Evolutionary conservation across 2,888 invertebrate species (phyloP).

Genomic region (Blastobasis lacticolella): DNA sequence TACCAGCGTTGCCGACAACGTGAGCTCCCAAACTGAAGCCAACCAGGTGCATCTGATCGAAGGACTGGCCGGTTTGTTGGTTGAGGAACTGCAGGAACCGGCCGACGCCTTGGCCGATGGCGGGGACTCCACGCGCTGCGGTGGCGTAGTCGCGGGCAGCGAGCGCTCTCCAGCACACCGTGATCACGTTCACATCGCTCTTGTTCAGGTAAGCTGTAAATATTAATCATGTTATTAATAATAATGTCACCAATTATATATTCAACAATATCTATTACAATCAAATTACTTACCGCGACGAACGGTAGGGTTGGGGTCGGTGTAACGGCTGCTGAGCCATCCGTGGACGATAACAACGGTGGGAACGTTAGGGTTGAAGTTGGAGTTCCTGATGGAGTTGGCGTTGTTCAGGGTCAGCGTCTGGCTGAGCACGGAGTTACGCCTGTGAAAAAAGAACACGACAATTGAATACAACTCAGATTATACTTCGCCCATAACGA

Average conservation of each 20-base stretch:
- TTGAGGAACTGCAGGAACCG: constrained; percentile 14
- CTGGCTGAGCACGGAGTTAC: no score
- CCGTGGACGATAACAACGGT: constrained; percentile 17
- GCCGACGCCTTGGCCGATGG: constrained; percentile 35
- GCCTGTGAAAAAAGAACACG: no score
- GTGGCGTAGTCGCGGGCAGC: constrained; percentile 32
- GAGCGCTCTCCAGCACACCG: constrained; percentile 38
- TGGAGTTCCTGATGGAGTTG: constrained; percentile 26
- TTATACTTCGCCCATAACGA: no score
- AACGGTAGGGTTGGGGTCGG: constrained; percentile 21
- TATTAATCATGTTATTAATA: constrained; percentile 14
- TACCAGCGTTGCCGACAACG: constrained; percentile 30
- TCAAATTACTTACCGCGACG: constrained; percentile 26
- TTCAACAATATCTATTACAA: not conserved
- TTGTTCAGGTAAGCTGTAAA: constrained; percentile 15
- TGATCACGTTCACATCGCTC: constrained; percentile 35
- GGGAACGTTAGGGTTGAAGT: constrained; percentile 28
- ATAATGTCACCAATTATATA: not conserved
- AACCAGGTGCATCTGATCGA: constrained; percentile 23
- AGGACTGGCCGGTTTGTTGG: constrained; percentile 21
- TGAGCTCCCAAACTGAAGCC: no score
- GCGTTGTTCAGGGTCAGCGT: constrained; percentile 28
- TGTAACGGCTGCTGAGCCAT: constrained; percentile 25
- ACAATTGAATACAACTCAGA: no score
- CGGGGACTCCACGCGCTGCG: constrained; percentile 32